Evolutionary conservation across 2,113 vertebrate genomes (phyloP).

Genomic region (Atlantisia rogersi): DNA sequence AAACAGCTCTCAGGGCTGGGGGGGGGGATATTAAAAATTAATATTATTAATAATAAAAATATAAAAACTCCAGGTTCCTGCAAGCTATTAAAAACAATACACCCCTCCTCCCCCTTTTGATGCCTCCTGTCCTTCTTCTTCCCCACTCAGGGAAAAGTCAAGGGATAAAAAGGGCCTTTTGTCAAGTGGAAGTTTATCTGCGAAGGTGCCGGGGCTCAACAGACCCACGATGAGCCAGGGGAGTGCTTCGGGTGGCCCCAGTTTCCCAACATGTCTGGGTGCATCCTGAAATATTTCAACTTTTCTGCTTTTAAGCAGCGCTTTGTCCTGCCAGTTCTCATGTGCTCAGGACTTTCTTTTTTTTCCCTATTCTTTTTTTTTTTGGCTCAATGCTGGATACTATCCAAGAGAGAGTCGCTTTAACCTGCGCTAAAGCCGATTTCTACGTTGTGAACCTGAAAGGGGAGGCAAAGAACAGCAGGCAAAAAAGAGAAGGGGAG

Average conservation of each 20-base stretch:
- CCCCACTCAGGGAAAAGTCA: background rate
- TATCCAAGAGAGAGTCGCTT: slow-evolving; percentile 68
- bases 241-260: slow-evolving; percentile 39
- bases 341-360: slow-evolving; percentile 59
- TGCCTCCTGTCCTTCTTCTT: slow-evolving; percentile 12
- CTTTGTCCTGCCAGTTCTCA: slow-evolving; percentile 56
- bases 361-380: background rate
- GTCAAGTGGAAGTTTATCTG: slow-evolving; percentile 68
- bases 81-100: slow-evolving; percentile 27
- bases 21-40: background rate
- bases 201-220: slow-evolving; percentile 33
- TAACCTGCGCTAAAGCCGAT: slow-evolving; percentile 54
- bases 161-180: slow-evolving; percentile 27
- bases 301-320: slow-evolving; percentile 50
- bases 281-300: slow-evolving; percentile 67
- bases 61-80: background rate
- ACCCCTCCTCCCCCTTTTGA: background rate
- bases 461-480: slow-evolving; percentile 1
- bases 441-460: slow-evolving; percentile 41
- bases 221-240: slow-evolving; percentile 41
- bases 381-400: slow-evolving; percentile 72
- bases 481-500: no score
- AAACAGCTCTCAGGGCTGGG: background rate
- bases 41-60: background rate
- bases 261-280: slow-evolving; percentile 59